Percentiles rank a stretch among this genome's conserved stretches.
phyloP scores from a whole-genome alignment of 2,888 invertebrate genomes.

The Tenthredo scrophulariae region DNA sequence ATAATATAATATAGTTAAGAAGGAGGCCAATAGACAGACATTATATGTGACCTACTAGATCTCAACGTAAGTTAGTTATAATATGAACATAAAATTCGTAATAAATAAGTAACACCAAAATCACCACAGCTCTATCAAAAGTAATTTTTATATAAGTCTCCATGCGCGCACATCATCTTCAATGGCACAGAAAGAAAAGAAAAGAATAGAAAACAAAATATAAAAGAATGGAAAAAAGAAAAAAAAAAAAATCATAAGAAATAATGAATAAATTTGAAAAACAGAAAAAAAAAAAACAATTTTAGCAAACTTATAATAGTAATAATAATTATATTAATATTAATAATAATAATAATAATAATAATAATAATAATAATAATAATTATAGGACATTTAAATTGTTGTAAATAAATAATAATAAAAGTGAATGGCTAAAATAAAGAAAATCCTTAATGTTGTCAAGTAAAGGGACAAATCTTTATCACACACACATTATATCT shows the following conservation, averaged over 20 bases:
- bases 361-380: constrained; percentile 36
- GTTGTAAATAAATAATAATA: constrained; percentile 63
- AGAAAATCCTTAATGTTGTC: constrained; percentile 73
- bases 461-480: constrained; percentile 68
- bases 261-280: not conserved
- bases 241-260: not conserved
- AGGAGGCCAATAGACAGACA: constrained; percentile 68
- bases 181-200: constrained; percentile 68
- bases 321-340: constrained; percentile 63
- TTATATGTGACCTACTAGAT: constrained; percentile 74
- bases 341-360: constrained; percentile 58
- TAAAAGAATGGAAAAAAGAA: not conserved
- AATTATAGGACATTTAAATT: constrained; percentile 60
- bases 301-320: constrained; percentile 61
- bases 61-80: constrained; percentile 73
- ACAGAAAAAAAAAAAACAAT: constrained; percentile 58
- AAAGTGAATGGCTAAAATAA: constrained; percentile 73
- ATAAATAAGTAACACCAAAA: constrained; percentile 75
- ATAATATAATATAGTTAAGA: constrained; percentile 60
- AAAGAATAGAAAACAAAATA: not conserved
- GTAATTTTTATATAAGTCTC: constrained; percentile 76
- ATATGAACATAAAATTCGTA: constrained; percentile 66
- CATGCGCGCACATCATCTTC: constrained; percentile 75
- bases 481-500: constrained; percentile 50
- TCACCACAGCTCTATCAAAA: constrained; percentile 74